Evolutionary conservation across 2,113 vertebrate species (phyloP).

Genomic region (Campylomormyrus numenius): DNA sequence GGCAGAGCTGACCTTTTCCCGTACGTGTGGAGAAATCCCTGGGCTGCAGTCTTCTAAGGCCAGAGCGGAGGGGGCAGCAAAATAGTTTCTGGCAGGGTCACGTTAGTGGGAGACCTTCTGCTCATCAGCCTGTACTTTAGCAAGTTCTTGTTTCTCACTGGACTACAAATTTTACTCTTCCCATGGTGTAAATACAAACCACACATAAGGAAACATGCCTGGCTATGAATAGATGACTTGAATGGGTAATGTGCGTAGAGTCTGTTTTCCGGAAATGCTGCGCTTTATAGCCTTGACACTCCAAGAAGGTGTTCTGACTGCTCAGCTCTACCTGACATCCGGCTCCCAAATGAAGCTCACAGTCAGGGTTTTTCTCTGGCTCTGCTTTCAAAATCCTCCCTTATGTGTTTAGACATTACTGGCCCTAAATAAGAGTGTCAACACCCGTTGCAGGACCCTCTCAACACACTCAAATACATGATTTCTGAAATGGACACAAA

Average conservation of each 20-base stretch:
- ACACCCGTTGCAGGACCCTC: neutral
- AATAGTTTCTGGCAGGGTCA: neutral
- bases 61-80: neutral
- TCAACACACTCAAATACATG: neutral
- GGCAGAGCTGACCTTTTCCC: slow-evolving; percentile 43
- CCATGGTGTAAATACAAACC: neutral
- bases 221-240: neutral
- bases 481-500: neutral
- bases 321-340: neutral
- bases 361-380: neutral
- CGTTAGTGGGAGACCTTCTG: neutral
- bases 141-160: neutral
- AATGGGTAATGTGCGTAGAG: neutral
- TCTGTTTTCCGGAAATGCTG: neutral
- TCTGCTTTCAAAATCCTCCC: neutral
- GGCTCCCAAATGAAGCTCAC: neutral
- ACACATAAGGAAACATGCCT: neutral
- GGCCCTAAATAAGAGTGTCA: neutral
- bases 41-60: slow-evolving; percentile 21
- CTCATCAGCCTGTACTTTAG: neutral
- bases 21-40: slow-evolving; percentile 28
- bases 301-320: neutral
- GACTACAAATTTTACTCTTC: neutral
- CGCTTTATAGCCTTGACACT: neutral
- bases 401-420: neutral